Conservation (phyloP, 2,113 vertebrate genomes). For the Tychaedon coryphoeus region DNA sequence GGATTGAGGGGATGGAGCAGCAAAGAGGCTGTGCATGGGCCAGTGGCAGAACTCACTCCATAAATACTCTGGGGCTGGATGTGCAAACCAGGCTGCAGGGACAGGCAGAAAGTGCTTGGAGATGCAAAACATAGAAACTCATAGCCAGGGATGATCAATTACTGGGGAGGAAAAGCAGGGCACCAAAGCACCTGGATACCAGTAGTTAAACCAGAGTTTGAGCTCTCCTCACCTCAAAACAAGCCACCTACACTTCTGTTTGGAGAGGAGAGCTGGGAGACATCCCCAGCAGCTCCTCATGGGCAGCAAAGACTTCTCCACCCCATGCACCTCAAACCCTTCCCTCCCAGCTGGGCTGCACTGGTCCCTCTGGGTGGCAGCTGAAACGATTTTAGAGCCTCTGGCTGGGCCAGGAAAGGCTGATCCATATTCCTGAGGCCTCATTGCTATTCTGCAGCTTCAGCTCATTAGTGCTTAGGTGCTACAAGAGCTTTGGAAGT, state of each 20-base stretch:
- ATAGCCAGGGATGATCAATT: fast-evolving
- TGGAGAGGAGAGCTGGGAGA: neutral
- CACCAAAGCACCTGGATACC: neutral
- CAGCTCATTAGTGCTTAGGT: slow-evolving; percentile 43
- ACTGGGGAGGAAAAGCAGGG: neutral
- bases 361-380: neutral
- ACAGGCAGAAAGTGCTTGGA: neutral
- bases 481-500: slow-evolving; percentile 6
- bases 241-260: neutral
- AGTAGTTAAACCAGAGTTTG: neutral
- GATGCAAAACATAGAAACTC: neutral
- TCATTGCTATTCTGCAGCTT: slow-evolving; percentile 33
- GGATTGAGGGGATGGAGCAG: neutral
- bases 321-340: neutral
- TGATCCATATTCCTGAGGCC: neutral
- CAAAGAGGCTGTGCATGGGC: fast-evolving
- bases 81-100: neutral
- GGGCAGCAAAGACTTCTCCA: neutral
- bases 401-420: neutral
- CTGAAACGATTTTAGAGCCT: neutral
- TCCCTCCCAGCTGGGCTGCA: neutral
- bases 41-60: fast-evolving
- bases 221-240: neutral
- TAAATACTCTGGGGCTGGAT: neutral
- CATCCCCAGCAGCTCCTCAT: neutral